Conservation (phyloP, 1,140 invertebrate genomes). For the Drosophila ercepeae region DNA sequence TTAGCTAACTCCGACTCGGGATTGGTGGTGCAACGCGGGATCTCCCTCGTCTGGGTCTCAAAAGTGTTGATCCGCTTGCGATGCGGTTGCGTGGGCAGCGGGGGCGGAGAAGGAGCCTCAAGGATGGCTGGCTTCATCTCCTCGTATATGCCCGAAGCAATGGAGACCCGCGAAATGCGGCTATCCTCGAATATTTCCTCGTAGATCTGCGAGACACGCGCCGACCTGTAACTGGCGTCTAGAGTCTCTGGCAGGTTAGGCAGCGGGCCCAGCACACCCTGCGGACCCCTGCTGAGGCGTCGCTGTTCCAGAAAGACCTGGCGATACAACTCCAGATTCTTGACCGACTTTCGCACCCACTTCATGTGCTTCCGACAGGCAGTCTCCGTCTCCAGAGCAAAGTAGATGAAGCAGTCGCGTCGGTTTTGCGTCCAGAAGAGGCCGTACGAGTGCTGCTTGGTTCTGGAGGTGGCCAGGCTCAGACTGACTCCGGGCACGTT, state of each 20-base stretch:
- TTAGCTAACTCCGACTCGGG: constrained; percentile 78
- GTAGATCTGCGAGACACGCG: constrained; percentile 78
- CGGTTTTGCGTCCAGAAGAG: constrained; percentile 83
- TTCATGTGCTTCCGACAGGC: constrained; percentile 77
- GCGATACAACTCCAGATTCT: constrained; percentile 78
- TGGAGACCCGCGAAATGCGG: constrained; percentile 70
- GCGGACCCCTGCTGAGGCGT: constrained; percentile 59
- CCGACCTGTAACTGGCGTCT: constrained; percentile 58
- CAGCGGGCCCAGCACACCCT: constrained; percentile 63
- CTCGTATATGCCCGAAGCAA: constrained; percentile 82
- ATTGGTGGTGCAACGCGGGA: constrained; percentile 75
- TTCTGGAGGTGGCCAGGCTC: constrained; percentile 72
- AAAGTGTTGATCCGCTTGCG: constrained; percentile 76
- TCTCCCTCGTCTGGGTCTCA: constrained; percentile 56
- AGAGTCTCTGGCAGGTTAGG: constrained; percentile 68
- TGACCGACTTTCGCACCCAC: constrained; percentile 83
- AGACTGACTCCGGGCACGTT: constrained; percentile 78
- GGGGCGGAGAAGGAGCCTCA: constrained; percentile 70
- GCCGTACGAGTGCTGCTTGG: constrained; percentile 77
- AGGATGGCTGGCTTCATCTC: constrained; percentile 75
- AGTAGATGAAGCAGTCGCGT: constrained; percentile 78
- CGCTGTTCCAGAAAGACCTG: constrained; percentile 76
- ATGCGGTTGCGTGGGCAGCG: constrained; percentile 56
- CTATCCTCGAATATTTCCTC: constrained; percentile 80
- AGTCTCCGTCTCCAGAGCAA: constrained; percentile 74